These are phyloP conservation scores for Chirona hameri DNA, from an alignment of 2,888 invertebrate species.

Conservation along the genomic window DNA sequence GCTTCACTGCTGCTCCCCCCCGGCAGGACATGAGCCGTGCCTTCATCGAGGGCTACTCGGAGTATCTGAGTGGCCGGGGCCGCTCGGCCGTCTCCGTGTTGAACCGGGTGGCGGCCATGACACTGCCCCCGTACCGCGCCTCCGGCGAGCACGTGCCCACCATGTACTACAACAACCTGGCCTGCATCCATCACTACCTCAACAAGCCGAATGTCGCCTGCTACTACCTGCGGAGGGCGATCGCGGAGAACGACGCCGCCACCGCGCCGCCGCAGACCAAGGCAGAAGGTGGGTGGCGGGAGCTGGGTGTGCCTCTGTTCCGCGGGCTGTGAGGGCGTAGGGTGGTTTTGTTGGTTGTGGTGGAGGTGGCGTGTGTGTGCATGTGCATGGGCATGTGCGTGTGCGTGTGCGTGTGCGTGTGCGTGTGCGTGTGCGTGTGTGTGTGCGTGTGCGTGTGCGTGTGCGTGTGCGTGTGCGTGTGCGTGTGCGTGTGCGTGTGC, in stretches of 20 bases:
- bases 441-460: not conserved
- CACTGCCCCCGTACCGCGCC: constrained; percentile 47
- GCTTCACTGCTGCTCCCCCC: not conserved
- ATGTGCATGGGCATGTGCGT: too few species aligned
- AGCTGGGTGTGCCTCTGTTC: too few species aligned
- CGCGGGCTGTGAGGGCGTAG: too few species aligned
- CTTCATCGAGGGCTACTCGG: constrained; percentile 38
- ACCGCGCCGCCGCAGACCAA: not conserved
- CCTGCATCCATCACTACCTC: constrained; percentile 72
- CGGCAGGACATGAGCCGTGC: not conserved
- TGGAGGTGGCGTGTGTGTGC: not conserved
- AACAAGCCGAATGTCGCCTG: constrained; percentile 75
- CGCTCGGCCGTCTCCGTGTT: constrained; percentile 38
- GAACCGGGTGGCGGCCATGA: constrained; percentile 37
- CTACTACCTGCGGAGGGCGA: constrained; percentile 72
- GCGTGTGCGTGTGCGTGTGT: too few species aligned
- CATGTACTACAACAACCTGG: constrained; percentile 75
- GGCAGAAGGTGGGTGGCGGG: not conserved
- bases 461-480: too few species aligned
- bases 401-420: not conserved
- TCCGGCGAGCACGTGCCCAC: constrained; percentile 60
- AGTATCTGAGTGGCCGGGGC: constrained; percentile 36
- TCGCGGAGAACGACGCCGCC: constrained; percentile 62
- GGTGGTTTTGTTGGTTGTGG: too few species aligned
- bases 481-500: not conserved